A percentile compares a stretch with the other conserved stretches of the same genome.
phyloP scores from a whole-genome alignment of 2,113 vertebrate species.

The Callipepla squamata region DNA sequence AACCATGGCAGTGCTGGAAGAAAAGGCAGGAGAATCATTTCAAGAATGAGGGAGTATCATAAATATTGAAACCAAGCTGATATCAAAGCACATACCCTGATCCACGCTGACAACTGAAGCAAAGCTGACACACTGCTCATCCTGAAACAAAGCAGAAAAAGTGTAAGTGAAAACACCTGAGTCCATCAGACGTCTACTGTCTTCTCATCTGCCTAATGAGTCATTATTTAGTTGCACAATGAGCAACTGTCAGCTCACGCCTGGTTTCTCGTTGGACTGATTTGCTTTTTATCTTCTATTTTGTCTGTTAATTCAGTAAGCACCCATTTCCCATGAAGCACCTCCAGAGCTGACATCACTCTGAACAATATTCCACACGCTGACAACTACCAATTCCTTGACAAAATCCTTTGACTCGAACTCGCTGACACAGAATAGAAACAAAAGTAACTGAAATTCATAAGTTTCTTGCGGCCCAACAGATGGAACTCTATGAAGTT shows the following conservation, averaged over 20 bases:
- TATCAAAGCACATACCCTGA: conserved; percentile 83
- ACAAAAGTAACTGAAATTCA: neutral
- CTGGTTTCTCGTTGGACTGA: neutral
- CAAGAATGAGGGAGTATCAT: fast-evolving
- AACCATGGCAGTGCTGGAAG: conserved; percentile 90
- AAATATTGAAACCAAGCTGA: neutral
- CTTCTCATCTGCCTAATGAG: neutral
- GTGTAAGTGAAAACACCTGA: neutral
- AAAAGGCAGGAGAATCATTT: neutral
- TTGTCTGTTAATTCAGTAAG: neutral
- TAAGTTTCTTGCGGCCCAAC: neutral
- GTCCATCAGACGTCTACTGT: neutral
- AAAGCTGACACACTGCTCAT: conserved; percentile 95
- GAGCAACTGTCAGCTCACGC: neutral
- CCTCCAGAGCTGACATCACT: neutral
- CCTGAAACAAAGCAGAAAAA: conserved; percentile 78
- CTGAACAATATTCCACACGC: fast-evolving
- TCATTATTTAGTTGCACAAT: neutral
- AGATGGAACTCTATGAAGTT: neutral
- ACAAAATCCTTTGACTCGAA: neutral
- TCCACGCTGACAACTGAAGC: conserved; percentile 96
- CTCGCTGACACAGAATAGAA: neutral
- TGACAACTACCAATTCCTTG: fast-evolving
- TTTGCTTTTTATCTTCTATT: neutral
- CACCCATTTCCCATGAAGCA: neutral